These are phyloP conservation scores for Monopis laevigella DNA, from an alignment of 2,888 invertebrate genomes.

Conservation along the genomic window DNA sequence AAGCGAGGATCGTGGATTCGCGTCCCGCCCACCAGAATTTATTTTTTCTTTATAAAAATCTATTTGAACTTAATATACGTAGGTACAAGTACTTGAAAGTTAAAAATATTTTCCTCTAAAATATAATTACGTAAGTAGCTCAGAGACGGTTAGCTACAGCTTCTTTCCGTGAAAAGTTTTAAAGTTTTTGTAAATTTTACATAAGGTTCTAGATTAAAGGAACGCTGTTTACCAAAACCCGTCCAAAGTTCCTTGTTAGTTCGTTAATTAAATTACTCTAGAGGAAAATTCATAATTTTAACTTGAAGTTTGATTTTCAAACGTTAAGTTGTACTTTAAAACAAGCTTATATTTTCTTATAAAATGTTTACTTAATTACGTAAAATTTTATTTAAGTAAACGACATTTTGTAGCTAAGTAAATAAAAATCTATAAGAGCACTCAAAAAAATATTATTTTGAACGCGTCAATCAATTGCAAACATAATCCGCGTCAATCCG, in stretches of 20 bases:
- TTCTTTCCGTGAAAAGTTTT: slow-evolving; percentile 22
- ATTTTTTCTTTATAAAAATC: too few species aligned
- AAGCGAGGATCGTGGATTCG: too few species aligned
- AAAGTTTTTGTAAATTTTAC: slow-evolving; percentile 59
- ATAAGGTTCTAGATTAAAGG: slow-evolving; percentile 41
- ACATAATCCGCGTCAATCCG: too few species aligned
- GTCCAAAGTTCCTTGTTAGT: slow-evolving; percentile 32
- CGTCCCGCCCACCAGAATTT: too few species aligned
- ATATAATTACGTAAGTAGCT: too few species aligned
- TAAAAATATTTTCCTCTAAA: too few species aligned
- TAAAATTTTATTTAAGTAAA: not conserved
- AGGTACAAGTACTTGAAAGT: too few species aligned
- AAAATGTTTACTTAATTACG: not conserved
- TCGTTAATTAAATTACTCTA: slow-evolving; percentile 44
- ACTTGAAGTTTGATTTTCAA: slow-evolving; percentile 7
- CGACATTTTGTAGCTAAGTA: not conserved
- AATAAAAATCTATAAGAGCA: not conserved
- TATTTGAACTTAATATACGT: too few species aligned
- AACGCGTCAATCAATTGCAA: too few species aligned
- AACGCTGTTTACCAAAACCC: slow-evolving; percentile 31
- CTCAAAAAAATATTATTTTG: slow-evolving; percentile 2
- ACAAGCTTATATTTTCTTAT: not conserved
- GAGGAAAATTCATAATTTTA: slow-evolving; percentile 9
- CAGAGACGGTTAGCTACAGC: too few species aligned
- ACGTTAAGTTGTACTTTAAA: not conserved